These are phyloP conservation scores for Hemibagrus guttatus DNA, from an alignment of 2,797 vertebrate species.

Conservation along the genomic window DNA sequence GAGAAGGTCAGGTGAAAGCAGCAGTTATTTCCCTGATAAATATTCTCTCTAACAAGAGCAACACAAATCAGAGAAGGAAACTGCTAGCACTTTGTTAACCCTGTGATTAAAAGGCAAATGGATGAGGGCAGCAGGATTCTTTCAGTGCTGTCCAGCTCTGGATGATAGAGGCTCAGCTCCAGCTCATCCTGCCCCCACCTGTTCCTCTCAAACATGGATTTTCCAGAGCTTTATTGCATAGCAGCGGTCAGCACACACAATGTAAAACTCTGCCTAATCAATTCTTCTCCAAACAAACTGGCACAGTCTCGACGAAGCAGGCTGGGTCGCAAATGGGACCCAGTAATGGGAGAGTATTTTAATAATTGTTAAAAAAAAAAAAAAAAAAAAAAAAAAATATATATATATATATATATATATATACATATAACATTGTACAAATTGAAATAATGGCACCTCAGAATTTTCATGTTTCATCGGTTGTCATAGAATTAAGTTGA, in stretches of 20 bases:
- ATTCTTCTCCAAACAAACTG: conserved; percentile 68
- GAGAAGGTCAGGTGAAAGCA: background rate
- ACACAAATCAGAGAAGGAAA: conserved; percentile 71
- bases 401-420: too few species aligned
- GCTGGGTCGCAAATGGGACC: conserved; percentile 55
- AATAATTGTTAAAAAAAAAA: background rate
- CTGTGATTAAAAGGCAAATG: conserved; percentile 67
- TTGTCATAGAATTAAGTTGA: background rate
- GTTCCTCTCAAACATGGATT: conserved; percentile 71
- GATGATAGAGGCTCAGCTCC: conserved; percentile 73
- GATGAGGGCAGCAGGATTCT: conserved; percentile 76
- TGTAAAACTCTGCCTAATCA: conserved; percentile 80
- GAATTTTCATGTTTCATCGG: background rate
- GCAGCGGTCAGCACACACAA: conserved; percentile 70
- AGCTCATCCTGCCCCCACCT: conserved; percentile 46
- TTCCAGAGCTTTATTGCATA: conserved; percentile 75
- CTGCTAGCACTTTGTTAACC: conserved; percentile 71
- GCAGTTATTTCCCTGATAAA: conserved; percentile 20
- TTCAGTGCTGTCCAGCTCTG: conserved; percentile 74
- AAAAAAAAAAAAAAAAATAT: background rate
- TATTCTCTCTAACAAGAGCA: conserved; percentile 54
- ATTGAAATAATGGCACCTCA: background rate
- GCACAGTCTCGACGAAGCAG: conserved; percentile 52
- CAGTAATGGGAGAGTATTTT: too few species aligned
- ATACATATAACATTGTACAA: too few species aligned